These are phyloP conservation scores for Desmodus rotundus DNA, from an alignment of 2,113 vertebrate species.

Conservation along the genomic window DNA sequence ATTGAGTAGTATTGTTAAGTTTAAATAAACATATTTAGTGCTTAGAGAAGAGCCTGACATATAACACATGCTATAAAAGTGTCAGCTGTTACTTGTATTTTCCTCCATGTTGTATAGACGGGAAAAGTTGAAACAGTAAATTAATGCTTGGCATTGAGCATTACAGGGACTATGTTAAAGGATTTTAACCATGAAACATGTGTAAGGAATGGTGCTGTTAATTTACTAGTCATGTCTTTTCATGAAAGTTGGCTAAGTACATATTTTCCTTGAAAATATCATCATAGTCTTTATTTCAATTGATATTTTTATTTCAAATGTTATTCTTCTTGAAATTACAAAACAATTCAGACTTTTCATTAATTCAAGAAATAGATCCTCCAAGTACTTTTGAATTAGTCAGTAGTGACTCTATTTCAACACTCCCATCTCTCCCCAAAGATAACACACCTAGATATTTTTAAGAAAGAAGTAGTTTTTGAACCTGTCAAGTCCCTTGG, in stretches of 20 bases:
- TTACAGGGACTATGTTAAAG: neutral
- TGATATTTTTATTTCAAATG: slow-evolving; percentile 14
- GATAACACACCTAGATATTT: neutral
- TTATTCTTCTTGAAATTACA: slow-evolving; percentile 1
- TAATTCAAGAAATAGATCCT: neutral
- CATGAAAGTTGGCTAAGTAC: slow-evolving; percentile 3
- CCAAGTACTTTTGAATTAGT: neutral
- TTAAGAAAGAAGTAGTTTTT: slow-evolving; percentile 35
- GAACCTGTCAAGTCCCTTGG: neutral
- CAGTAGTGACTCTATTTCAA: neutral
- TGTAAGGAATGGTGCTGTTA: neutral
- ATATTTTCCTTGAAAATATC: slow-evolving; percentile 46
- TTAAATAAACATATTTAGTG: neutral
- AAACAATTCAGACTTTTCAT: neutral
- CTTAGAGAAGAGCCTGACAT: neutral
- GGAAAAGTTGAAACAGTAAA: neutral
- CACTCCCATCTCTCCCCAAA: neutral
- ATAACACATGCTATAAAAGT: neutral
- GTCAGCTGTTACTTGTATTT: neutral
- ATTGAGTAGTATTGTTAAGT: neutral
- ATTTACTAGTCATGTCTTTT: neutral
- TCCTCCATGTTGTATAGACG: neutral
- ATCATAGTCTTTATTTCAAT: neutral
- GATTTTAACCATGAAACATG: slow-evolving; percentile 18
- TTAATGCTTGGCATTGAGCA: neutral